Evolutionary conservation across 2,888 invertebrate species (phyloP).

Genomic region (Caenorhabditis auriculariae): DNA sequence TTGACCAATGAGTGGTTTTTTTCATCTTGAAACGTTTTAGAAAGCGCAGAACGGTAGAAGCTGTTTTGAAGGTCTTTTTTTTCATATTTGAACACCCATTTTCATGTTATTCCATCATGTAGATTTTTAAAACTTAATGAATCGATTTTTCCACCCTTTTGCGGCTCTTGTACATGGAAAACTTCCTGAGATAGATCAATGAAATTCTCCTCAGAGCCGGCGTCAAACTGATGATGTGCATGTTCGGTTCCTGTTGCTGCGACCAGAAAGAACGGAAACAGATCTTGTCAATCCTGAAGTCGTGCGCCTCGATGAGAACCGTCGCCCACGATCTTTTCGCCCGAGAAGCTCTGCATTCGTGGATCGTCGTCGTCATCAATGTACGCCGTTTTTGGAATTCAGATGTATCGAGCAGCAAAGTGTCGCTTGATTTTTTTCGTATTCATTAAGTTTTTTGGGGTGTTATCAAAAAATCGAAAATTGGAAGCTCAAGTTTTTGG

Average conservation of each 20-base stretch:
- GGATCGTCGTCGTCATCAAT: constrained; percentile 36
- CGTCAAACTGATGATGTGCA: constrained; percentile 21
- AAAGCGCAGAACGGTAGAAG: too few species aligned
- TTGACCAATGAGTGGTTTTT: too few species aligned
- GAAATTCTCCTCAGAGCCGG: constrained; percentile 16
- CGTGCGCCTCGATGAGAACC: constrained; percentile 24
- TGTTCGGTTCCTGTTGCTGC: constrained; percentile 22
- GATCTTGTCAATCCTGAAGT: constrained; percentile 15
- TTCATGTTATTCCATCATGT: background rate
- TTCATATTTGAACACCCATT: too few species aligned
- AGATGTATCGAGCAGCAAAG: too few species aligned
- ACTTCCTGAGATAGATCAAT: background rate
- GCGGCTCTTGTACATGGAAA: background rate
- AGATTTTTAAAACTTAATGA: background rate
- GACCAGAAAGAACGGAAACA: constrained; percentile 14
- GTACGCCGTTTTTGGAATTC: constrained; percentile 9
- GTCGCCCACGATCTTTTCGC: constrained; percentile 35
- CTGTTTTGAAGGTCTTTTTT: too few species aligned
- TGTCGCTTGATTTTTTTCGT: too few species aligned
- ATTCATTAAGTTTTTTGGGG: too few species aligned
- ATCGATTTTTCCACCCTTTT: background rate
- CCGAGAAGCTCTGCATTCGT: constrained; percentile 31
- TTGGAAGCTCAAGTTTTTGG: too few species aligned
- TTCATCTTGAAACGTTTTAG: too few species aligned
- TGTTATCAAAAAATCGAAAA: too few species aligned